phyloP scores from a whole-genome alignment of 2,888 invertebrate species.

The Bhutanitis thaidina region DNA sequence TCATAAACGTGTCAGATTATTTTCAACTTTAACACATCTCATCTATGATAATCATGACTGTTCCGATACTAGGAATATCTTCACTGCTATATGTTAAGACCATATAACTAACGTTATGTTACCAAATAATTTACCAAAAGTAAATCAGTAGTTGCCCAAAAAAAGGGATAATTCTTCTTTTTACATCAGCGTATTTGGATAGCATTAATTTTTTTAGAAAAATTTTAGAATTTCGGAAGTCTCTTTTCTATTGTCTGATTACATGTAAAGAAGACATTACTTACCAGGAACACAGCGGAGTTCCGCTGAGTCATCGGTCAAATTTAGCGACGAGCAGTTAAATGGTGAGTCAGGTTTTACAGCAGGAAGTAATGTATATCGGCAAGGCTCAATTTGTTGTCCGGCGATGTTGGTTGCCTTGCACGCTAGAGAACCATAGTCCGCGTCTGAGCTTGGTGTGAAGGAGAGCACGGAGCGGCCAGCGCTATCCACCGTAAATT shows the following conservation, averaged over 20 bases:
- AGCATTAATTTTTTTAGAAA: no score
- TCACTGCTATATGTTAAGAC: no score
- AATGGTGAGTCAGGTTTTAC: slow-evolving; percentile 88
- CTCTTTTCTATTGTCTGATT: no score
- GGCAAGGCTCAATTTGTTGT: slow-evolving; percentile 85
- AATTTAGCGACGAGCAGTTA: slow-evolving; percentile 88
- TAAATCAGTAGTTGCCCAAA: no score
- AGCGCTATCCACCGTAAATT: slow-evolving; percentile 74
- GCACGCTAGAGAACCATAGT: slow-evolving; percentile 88
- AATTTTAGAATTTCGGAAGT: no score
- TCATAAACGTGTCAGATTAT: not conserved
- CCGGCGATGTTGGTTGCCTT: slow-evolving; percentile 87
- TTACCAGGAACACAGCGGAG: slow-evolving; percentile 83
- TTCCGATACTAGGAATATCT: no score
- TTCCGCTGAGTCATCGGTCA: slow-evolving; percentile 88
- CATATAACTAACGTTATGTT: no score
- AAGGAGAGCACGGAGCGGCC: slow-evolving; percentile 86
- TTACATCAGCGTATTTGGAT: no score
- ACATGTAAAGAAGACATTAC: slow-evolving; percentile 3
- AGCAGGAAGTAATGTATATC: slow-evolving; percentile 87
- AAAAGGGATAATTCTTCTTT: no score
- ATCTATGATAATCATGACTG: no score
- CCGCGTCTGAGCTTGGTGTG: slow-evolving; percentile 86
- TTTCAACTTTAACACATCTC: not conserved
- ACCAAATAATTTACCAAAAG: no score